Conservation (phyloP, 2,888 invertebrate species). For the Scaptomyza reducta region DNA sequence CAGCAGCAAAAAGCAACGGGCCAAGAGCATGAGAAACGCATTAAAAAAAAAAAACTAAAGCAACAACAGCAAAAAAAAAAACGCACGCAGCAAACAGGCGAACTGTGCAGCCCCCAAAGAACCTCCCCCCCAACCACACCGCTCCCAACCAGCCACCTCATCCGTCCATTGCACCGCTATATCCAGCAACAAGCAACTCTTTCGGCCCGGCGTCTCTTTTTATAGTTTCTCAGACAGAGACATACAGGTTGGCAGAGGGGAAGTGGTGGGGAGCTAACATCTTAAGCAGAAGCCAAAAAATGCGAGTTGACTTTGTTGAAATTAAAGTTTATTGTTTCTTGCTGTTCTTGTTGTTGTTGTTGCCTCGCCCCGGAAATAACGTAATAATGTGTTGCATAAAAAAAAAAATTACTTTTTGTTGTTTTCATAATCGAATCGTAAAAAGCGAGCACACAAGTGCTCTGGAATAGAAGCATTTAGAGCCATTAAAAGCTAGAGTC, state of each 20-base stretch:
- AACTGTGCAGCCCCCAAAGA: constrained; percentile 39
- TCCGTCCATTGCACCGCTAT: constrained; percentile 29
- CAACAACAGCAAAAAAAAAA: constrained; percentile 37
- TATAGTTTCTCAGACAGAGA: constrained; percentile 49
- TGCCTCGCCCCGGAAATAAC: constrained; percentile 66
- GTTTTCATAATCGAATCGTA: constrained; percentile 75
- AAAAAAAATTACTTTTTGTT: constrained; percentile 68
- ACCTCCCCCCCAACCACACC: constrained; percentile 8
- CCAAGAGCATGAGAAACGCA: constrained; percentile 78
- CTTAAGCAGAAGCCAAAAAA: constrained; percentile 44
- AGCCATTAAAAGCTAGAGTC: constrained; percentile 22
- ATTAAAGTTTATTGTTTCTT: constrained; percentile 70
- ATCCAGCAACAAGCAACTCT: not conserved
- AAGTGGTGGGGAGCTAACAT: constrained; percentile 8
- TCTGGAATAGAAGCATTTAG: constrained; percentile 32
- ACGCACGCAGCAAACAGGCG: constrained; percentile 46
- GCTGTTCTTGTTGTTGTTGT: not conserved
- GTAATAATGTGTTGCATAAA: constrained; percentile 70
- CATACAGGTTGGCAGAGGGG: not conserved
- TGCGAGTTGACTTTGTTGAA: constrained; percentile 61
- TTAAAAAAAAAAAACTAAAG: constrained; percentile 52
- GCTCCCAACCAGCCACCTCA: not conserved
- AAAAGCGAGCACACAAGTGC: constrained; percentile 36
- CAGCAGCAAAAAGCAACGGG: constrained; percentile 72
- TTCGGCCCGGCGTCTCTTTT: constrained; percentile 62